A percentile compares a stretch with the other conserved stretches of the same genome.
phyloP scores from a whole-genome alignment of 2,113 vertebrate genomes.

The Muscicapa adusta region DNA sequence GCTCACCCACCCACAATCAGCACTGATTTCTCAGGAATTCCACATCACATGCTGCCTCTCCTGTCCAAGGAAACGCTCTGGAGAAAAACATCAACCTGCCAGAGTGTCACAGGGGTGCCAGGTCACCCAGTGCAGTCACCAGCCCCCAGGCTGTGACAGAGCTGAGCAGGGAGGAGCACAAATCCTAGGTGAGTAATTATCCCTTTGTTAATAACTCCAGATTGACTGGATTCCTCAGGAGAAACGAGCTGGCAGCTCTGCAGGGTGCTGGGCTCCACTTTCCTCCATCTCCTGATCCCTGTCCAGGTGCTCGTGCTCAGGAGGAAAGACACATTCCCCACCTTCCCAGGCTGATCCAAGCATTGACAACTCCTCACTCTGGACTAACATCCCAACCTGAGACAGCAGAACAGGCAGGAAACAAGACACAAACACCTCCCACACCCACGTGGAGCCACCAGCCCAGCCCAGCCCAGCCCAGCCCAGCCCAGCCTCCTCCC shows the following conservation, averaged over 20 bases:
- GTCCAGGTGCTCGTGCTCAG: neutral
- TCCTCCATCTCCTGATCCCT: neutral
- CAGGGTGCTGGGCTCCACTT: accelerated
- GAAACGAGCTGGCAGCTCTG: neutral
- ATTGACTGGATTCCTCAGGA: neutral
- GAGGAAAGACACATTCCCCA: neutral
- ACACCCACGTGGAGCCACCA: neutral
- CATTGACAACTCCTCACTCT: neutral
- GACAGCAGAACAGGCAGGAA: neutral
- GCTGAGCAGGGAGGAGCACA: neutral
- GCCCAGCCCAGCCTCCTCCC: neutral
- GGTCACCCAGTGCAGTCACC: neutral
- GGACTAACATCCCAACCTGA: neutral
- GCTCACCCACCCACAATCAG: neutral
- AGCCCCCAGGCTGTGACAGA: neutral
- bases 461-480: neutral
- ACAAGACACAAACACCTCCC: neutral
- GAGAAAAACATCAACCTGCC: neutral
- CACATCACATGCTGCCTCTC: neutral
- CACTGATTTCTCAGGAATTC: neutral
- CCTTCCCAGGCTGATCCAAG: neutral
- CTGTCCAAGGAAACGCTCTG: accelerated
- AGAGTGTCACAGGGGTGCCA: neutral
- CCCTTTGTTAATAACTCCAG: neutral
- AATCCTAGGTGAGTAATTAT: neutral